phyloP scores from a whole-genome alignment of 2,888 invertebrate species.

The Rambutsinella grinnellia region DNA sequence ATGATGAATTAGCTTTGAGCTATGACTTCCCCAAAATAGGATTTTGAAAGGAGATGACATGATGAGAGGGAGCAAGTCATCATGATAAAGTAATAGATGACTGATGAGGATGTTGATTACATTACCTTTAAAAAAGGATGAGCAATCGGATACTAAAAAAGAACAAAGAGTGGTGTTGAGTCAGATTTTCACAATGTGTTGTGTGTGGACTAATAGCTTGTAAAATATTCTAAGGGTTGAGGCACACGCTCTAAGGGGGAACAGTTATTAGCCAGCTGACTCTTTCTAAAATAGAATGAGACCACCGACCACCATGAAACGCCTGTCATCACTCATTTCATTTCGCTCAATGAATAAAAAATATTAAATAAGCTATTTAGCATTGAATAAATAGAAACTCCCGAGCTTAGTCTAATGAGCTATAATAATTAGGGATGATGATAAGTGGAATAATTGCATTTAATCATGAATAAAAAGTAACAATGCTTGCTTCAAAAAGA shows the following conservation, averaged over 20 bases:
- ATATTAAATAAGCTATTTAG: neutral
- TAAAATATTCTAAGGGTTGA: no score
- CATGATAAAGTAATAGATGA: slow-evolving; percentile 16
- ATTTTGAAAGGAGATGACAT: neutral
- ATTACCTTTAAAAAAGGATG: slow-evolving; percentile 22
- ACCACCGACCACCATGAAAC: neutral
- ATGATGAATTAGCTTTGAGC: slow-evolving; percentile 1
- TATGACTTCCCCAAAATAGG: neutral
- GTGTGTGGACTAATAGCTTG: neutral
- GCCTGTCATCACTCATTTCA: neutral
- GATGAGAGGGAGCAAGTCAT: slow-evolving; percentile 15
- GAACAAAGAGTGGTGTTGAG: neutral
- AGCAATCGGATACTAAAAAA: slow-evolving; percentile 3
- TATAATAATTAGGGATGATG: neutral
- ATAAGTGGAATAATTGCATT: neutral
- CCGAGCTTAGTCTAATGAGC: neutral
- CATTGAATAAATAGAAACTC: neutral
- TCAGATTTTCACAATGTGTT: neutral
- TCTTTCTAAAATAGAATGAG: neutral
- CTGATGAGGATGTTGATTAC: slow-evolving; percentile 27
- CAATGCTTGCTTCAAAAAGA: neutral
- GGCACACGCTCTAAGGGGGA: neutral
- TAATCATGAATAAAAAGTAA: neutral
- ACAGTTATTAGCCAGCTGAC: neutral
- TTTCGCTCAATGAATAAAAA: neutral